Conservation (phyloP, 2,888 invertebrate genomes). For the Podotricha telesiphe region DNA sequence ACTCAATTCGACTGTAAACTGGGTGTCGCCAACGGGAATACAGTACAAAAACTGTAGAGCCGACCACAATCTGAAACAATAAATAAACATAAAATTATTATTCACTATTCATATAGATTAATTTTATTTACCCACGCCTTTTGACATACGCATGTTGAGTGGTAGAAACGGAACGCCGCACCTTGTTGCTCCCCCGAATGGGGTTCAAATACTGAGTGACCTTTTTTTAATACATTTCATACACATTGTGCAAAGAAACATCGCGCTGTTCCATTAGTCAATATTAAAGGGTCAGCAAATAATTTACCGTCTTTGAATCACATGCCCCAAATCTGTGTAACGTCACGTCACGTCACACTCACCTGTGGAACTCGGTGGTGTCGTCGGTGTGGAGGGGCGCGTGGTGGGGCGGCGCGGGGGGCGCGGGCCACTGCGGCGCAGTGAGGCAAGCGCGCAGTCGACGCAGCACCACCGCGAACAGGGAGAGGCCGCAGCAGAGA, state of each 20-base stretch:
- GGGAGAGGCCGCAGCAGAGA: slow-evolving; percentile 97
- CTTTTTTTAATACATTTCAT: too few relatives aligned
- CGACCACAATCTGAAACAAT: slow-evolving; percentile 91
- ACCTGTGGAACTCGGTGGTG: slow-evolving; percentile 96
- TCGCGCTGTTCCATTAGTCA: too few relatives aligned
- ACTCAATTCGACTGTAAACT: slow-evolving; percentile 98
- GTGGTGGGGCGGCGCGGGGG: slow-evolving; percentile 93
- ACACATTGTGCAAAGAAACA: too few relatives aligned
- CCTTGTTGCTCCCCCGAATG: too few relatives aligned
- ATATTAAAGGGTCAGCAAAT: too few relatives aligned
- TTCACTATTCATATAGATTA: too few relatives aligned
- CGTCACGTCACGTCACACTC: not conserved
- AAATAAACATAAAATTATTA: not conserved
- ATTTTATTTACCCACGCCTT: too few relatives aligned
- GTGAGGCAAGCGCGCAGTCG: slow-evolving; percentile 93
- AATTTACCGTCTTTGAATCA: too few relatives aligned
- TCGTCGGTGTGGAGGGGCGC: slow-evolving; percentile 98
- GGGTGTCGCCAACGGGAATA: slow-evolving; percentile 97
- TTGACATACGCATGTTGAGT: too few relatives aligned
- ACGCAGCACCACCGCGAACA: slow-evolving; percentile 97
- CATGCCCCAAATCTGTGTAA: too few relatives aligned
- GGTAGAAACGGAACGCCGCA: too few relatives aligned
- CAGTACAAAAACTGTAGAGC: slow-evolving; percentile 99
- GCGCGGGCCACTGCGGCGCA: slow-evolving; percentile 97
- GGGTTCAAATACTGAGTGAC: too few relatives aligned